A percentile compares a stretch with the other conserved stretches of the same genome.
These are phyloP conservation scores for Pempheris klunzingeri DNA, from an alignment of 2,797 vertebrate species.

Conservation along the genomic window DNA sequence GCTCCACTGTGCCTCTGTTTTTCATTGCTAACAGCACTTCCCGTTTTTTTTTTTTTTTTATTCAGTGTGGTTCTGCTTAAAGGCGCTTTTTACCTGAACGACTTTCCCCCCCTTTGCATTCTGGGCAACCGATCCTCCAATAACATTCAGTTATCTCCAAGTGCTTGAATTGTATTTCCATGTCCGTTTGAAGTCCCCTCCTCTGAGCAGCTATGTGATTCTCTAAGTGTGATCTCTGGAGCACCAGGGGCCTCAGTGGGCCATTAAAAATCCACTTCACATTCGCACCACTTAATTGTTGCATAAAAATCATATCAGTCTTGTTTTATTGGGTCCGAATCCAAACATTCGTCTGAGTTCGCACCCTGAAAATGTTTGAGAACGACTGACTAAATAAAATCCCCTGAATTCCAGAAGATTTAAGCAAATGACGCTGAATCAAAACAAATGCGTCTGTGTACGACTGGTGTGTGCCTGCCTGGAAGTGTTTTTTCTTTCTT, in stretches of 20 bases:
- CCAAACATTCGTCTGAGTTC: not conserved
- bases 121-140: slow-evolving; percentile 1
- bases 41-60: slow-evolving; percentile 44
- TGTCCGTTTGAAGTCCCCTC: not conserved
- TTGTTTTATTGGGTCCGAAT: not conserved
- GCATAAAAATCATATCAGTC: not conserved
- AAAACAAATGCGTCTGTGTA: not conserved
- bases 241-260: not conserved
- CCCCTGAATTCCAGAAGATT: not conserved
- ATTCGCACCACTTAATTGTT: not conserved
- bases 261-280: not conserved
- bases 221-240: not conserved
- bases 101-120: slow-evolving; percentile 17
- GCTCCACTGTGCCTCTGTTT: not conserved
- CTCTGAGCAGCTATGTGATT: not conserved
- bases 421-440: not conserved
- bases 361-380: not conserved
- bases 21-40: slow-evolving; percentile 26
- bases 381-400: too few species aligned
- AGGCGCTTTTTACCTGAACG: not conserved
- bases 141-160: not conserved
- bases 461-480: too few species aligned
- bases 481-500: not conserved
- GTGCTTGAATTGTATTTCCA: not conserved
- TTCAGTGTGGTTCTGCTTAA: slow-evolving; percentile 12